Conservation (phyloP, 2,888 invertebrate species). For the Hermodice carunculata region DNA sequence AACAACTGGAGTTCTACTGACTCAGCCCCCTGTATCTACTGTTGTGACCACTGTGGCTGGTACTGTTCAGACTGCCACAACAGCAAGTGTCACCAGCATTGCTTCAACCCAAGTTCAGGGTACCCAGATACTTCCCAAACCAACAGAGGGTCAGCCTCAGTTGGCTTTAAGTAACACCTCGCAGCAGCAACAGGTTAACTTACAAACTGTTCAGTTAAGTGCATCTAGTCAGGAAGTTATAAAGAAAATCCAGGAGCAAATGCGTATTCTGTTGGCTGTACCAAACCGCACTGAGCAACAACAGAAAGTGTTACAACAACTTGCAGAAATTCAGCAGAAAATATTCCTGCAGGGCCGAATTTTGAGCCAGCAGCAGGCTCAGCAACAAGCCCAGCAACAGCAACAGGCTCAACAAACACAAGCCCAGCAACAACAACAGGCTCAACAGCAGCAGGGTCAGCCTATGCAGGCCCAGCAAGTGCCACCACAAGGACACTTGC, state of each 20-base stretch:
- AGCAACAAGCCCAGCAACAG: conserved; percentile 35
- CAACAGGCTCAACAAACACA: conserved; percentile 20
- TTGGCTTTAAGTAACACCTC: no score
- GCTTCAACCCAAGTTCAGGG: no score
- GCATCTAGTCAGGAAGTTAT: conserved; percentile 11
- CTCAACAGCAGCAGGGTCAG: conserved; percentile 10
- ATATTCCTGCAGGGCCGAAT: conserved; percentile 79
- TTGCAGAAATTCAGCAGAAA: conserved; percentile 80
- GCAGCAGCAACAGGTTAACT: no score
- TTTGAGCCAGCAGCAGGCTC: conserved; percentile 27
- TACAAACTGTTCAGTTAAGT: neutral
- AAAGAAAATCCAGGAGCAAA: conserved; percentile 78
- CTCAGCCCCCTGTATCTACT: no score
- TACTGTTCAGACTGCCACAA: no score
- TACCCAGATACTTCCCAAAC: no score
- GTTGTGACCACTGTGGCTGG: no score
- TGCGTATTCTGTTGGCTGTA: conserved; percentile 76
- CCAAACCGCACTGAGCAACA: conserved; percentile 73
- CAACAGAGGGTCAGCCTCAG: no score
- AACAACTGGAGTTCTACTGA: no score
- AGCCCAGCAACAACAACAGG: conserved; percentile 9
- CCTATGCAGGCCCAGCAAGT: no score
- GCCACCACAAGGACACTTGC: no score
- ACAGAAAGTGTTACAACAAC: conserved; percentile 74
- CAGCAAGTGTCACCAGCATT: no score